A percentile compares a stretch with the other conserved stretches of the same genome.
These are phyloP conservation scores for Mesembrinibis cayennensis DNA, from an alignment of 2,113 vertebrate species.

Conservation along the genomic window DNA sequence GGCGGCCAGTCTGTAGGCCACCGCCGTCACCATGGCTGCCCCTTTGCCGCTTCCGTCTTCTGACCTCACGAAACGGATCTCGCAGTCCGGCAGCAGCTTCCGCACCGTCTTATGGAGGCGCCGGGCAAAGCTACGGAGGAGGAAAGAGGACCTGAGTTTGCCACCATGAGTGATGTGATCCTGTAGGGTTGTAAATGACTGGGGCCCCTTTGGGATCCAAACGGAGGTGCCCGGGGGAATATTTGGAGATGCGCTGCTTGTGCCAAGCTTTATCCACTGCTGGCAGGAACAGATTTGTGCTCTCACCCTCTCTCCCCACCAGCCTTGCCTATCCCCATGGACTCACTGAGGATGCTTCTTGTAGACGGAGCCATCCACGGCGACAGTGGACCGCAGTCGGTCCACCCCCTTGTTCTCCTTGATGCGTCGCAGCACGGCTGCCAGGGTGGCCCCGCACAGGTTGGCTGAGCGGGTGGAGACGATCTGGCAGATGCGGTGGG, in stretches of 20 bases:
- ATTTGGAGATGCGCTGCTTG: background rate
- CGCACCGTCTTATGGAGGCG: constrained; percentile 90
- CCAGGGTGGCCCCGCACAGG: constrained; percentile 87
- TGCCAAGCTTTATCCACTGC: background rate
- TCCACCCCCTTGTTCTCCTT: constrained; percentile 91
- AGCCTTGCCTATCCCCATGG: fast-evolving
- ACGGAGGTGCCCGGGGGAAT: fast-evolving
- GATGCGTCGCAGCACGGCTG: constrained; percentile 86
- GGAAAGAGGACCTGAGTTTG: background rate
- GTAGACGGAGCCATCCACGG: constrained; percentile 92
- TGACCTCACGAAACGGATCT: constrained; percentile 89
- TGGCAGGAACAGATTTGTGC: background rate
- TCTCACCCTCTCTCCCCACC: background rate
- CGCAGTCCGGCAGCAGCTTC: constrained; percentile 89
- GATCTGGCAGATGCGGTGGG: constrained; percentile 88
- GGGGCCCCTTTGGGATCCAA: background rate
- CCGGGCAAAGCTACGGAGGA: constrained; percentile 81
- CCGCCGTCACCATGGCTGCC: constrained; percentile 95
- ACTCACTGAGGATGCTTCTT: constrained; percentile 96
- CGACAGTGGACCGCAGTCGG: constrained; percentile 85
- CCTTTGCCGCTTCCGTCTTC: constrained; percentile 95
- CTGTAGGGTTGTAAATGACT: background rate
- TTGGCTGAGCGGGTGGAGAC: constrained; percentile 90
- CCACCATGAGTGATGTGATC: fast-evolving
- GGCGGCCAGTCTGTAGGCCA: constrained; percentile 87